A percentile compares a stretch with the other conserved stretches of the same genome.
phyloP scores from a whole-genome alignment of 2,113 vertebrate species.

The Malaclemys terrapin region DNA sequence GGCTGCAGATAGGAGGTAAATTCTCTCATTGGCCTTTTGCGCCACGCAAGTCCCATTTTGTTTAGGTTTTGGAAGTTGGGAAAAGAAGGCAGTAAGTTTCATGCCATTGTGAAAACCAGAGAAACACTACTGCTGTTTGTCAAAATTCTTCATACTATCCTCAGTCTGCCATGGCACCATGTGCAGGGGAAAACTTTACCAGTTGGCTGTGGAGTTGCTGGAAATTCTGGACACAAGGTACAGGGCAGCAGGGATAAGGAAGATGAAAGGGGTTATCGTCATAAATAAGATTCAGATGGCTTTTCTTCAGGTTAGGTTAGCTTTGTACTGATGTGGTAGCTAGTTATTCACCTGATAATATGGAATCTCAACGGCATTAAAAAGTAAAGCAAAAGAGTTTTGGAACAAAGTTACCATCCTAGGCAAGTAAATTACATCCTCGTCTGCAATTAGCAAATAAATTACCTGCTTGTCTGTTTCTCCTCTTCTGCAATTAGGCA shows the following conservation, averaged over 20 bases:
- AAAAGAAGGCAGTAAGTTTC: neutral
- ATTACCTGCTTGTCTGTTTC: neutral
- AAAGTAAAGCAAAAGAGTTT: neutral
- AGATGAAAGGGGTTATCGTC: neutral
- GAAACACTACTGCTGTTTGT: neutral
- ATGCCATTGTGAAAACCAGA: neutral
- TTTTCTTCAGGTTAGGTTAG: neutral
- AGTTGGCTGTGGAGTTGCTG: neutral
- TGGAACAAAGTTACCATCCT: neutral
- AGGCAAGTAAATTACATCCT: neutral
- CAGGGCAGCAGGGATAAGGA: neutral
- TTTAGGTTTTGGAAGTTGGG: neutral
- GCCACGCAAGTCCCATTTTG: neutral
- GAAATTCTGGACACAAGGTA: neutral
- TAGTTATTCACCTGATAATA: neutral
- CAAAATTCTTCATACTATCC: neutral
- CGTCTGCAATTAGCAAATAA: neutral
- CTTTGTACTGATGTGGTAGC: neutral
- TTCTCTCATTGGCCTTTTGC: neutral
- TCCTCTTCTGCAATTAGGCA: neutral
- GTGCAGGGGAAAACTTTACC: neutral
- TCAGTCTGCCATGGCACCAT: neutral
- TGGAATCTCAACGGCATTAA: neutral
- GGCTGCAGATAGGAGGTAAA: neutral
- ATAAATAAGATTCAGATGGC: neutral